A percentile compares a stretch with the other conserved stretches of the same genome.
phyloP scores from a whole-genome alignment of 2,888 invertebrate genomes.

The Eudasyphora cyanicolor region DNA sequence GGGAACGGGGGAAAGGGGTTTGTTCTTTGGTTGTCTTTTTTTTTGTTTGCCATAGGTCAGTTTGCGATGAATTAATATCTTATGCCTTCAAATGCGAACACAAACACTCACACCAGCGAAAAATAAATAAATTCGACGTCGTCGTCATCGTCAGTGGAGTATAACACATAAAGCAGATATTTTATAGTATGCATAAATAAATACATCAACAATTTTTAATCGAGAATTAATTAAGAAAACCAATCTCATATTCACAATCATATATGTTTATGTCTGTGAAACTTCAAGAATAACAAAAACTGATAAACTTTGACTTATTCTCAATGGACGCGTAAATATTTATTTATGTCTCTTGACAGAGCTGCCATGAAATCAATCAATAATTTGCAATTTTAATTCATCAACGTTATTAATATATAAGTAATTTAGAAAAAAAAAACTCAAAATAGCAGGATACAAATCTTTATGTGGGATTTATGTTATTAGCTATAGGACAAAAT shows the following conservation, averaged over 20 bases:
- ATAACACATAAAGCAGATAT: background rate
- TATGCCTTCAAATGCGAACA: background rate
- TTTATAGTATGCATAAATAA: background rate
- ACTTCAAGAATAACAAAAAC: background rate
- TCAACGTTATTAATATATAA: too few species aligned
- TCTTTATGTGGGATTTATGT: too few species aligned
- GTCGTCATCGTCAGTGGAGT: background rate
- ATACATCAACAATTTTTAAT: background rate
- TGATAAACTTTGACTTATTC: slow-evolving; percentile 25
- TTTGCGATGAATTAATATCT: background rate
- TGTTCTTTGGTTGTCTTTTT: background rate
- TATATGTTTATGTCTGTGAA: slow-evolving; percentile 1
- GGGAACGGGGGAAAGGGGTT: background rate
- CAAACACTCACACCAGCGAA: background rate
- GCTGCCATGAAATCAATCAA: too few species aligned
- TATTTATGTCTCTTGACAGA: too few species aligned
- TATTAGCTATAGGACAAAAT: too few species aligned
- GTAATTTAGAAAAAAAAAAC: too few species aligned
- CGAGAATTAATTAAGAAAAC: slow-evolving; percentile 18
- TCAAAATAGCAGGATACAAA: too few species aligned
- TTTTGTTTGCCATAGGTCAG: slow-evolving; percentile 29
- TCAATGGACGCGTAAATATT: too few species aligned
- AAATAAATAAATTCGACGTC: background rate
- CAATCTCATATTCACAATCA: background rate
- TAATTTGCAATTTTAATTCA: too few species aligned